These are phyloP conservation scores for Agrochola lota DNA, from an alignment of 2,888 invertebrate species.

Conservation along the genomic window DNA sequence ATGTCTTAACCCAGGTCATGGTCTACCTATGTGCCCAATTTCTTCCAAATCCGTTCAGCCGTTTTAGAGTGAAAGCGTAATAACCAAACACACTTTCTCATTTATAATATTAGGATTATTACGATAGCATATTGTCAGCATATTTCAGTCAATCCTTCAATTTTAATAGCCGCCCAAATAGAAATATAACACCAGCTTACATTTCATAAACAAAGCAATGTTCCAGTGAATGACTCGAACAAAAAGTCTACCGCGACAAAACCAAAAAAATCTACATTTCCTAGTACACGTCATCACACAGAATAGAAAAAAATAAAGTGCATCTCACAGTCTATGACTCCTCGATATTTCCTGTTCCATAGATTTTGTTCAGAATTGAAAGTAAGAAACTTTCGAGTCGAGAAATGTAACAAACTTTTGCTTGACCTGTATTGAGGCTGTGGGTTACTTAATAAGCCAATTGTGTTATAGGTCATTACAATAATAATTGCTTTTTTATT, in stretches of 20 bases:
- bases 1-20: too few species aligned
- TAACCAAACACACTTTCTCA: too few species aligned
- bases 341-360: slow-evolving; percentile 46
- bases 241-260: slow-evolving; percentile 39
- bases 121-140: too few species aligned
- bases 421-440: slow-evolving; percentile 25
- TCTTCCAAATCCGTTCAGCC: too few species aligned
- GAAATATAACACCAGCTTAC: background rate
- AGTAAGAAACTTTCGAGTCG: slow-evolving; percentile 13
- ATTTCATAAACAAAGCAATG: slow-evolving; percentile 10
- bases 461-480: slow-evolving; percentile 1
- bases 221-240: slow-evolving; percentile 38
- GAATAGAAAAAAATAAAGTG: slow-evolving; percentile 39
- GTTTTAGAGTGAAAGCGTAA: too few species aligned
- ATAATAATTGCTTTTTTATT: background rate
- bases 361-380: slow-evolving; percentile 12
- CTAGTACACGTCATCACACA: slow-evolving; percentile 46
- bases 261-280: slow-evolving; percentile 45
- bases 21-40: too few species aligned
- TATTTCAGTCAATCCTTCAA: background rate
- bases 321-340: slow-evolving; percentile 45
- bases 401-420: slow-evolving; percentile 20
- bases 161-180: background rate
- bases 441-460: background rate
- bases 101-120: too few species aligned